These are phyloP conservation scores for Deroplatys truncata DNA, from an alignment of 2,888 invertebrate genomes.

Conservation along the genomic window DNA sequence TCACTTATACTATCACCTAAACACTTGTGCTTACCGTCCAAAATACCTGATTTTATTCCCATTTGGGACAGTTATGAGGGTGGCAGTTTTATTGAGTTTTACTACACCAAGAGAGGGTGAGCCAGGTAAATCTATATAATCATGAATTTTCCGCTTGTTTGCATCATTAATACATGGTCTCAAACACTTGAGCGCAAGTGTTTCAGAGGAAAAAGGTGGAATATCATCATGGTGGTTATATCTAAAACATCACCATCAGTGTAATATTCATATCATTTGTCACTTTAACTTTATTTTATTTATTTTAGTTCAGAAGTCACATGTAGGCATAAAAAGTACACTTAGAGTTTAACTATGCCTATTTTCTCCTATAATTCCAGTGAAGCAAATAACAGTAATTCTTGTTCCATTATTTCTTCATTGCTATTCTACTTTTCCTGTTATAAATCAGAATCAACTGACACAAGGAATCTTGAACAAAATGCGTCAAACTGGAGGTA, in stretches of 20 bases:
- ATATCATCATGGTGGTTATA: no score
- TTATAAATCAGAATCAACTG: background rate
- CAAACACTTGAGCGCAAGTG: background rate
- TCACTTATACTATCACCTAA: no score
- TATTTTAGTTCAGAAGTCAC: slow-evolving; percentile 26
- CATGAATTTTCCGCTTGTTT: background rate
- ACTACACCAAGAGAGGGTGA: background rate
- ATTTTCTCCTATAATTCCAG: background rate
- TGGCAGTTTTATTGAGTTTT: background rate
- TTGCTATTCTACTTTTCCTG: background rate
- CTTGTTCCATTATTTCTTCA: background rate
- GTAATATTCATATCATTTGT: slow-evolving; percentile 19
- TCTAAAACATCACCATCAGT: background rate
- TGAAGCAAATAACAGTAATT: background rate
- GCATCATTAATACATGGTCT: background rate
- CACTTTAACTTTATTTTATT: slow-evolving; percentile 29
- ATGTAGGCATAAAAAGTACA: background rate
- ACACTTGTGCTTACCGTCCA: no score
- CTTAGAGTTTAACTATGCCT: background rate
- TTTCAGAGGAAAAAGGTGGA: no score
- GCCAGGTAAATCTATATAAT: background rate
- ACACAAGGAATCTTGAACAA: background rate
- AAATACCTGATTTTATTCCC: background rate
- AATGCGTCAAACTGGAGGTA: background rate
- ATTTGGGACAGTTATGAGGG: background rate